Evolutionary conservation across 1,140 invertebrate genomes (phyloP), one percentile per base, ranked within the genome.

Genomic region (Tetramorium parvispinum): DNA sequence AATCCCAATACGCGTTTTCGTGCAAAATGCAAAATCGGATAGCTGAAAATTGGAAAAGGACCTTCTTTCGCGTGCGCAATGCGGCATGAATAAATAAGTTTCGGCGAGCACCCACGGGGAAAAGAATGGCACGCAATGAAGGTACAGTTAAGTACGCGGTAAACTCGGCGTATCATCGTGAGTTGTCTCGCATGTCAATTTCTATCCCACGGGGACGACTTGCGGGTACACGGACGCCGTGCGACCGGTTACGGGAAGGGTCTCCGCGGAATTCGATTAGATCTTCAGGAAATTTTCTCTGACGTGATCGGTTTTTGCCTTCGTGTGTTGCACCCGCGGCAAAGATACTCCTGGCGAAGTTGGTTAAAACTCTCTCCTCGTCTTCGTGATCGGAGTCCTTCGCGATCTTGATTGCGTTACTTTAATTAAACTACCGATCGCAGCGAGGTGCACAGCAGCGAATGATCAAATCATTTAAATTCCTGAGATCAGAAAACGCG

Each of bases 41-140:
- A 40, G 24, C 6, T 46, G 66, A 24, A 57, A 57, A 57, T 59
- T 51, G 18, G n/a, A 57, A 24, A 49, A 21, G 3, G 68, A 21
- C 49, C 21, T 18, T 21, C 53, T 37, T 59, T 10, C 27, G 40
- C 24, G 24, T 16, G n/a, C 24, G 43, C 51, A 13, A 59, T 59
- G 55, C 4, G 24, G n/a, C 7, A 83, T 83, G 68, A 83, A 83
- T 75, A 83, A 83, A 37, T 75, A 75, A 83, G 40, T 37, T 21
- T 7, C 18, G 7, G 6, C 66, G 66, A 8, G 18, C 40, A 4
- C 24, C 43, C 27, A 24, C 40, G 24, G 27, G 53, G 13, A 46
- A 37, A 81, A 81, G 46, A 27, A 7, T 40, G 46, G n/a, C n/a
- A 21, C 73, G 75, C 55, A 27, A 77, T 18, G 27, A 68, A 66